A percentile compares a stretch with the other conserved stretches of the same genome.
These are phyloP conservation scores for Trematomus bernacchii DNA, from an alignment of 2,797 vertebrate species.

Conservation along the genomic window DNA sequence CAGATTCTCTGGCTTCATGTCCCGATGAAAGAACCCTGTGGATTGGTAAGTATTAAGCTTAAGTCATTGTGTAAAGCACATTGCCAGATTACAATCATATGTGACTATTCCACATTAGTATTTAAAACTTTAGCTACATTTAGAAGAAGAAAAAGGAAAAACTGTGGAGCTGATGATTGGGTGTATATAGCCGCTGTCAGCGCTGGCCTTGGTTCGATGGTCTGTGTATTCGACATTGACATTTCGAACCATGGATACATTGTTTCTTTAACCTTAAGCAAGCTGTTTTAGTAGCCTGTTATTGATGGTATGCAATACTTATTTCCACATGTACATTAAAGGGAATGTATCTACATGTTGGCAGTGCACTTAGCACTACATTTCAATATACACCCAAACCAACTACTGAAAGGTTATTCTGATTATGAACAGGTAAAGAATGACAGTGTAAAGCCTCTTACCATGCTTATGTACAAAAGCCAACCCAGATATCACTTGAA, in stretches of 20 bases:
- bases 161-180: neutral
- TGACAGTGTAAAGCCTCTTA: slow-evolving; percentile 68
- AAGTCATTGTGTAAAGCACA: neutral
- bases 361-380: neutral
- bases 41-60: slow-evolving; percentile 11
- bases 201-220: neutral
- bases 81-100: neutral
- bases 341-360: neutral
- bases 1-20: slow-evolving; percentile 99
- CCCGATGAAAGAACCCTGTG: slow-evolving; percentile 96
- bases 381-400: slow-evolving; percentile 30
- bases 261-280: slow-evolving; percentile 3
- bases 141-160: neutral
- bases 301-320: neutral
- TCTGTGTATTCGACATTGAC: neutral
- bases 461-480: slow-evolving; percentile 88
- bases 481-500: slow-evolving; percentile 85
- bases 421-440: slow-evolving; percentile 20
- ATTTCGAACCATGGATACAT: neutral
- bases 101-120: neutral
- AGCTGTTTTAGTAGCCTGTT: neutral
- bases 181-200: neutral
- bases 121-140: neutral
- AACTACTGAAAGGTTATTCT: slow-evolving; percentile 26
- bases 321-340: neutral